phyloP scores from a whole-genome alignment of 1,140 invertebrate species.

The Drosophila orena region DNA sequence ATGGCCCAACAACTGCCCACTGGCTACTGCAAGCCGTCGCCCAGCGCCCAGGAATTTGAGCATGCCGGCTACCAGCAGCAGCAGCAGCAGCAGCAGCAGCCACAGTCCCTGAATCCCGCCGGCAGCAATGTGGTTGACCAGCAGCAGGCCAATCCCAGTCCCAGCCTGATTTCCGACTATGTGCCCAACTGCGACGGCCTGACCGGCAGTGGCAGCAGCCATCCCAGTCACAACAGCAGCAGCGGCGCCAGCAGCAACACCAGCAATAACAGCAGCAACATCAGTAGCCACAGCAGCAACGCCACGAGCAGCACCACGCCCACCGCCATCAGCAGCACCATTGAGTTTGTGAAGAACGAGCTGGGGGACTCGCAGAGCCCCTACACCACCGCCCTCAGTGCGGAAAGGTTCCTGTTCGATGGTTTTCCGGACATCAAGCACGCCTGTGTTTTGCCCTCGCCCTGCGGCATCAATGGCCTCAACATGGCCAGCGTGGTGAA shows the following conservation, averaged over 20 bases:
- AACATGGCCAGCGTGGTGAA: slow-evolving; percentile 51
- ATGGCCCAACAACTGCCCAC: slow-evolving; percentile 70
- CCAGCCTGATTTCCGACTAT: slow-evolving; percentile 58
- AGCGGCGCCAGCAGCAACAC: slow-evolving; percentile 12
- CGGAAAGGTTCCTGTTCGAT: slow-evolving; percentile 78
- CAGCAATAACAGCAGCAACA: slow-evolving; percentile 14
- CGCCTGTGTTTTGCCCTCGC: slow-evolving; percentile 61
- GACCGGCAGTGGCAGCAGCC: slow-evolving; percentile 28
- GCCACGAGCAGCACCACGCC: slow-evolving; percentile 19
- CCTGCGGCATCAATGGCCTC: slow-evolving; percentile 31
- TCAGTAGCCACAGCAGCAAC: slow-evolving; percentile 13
- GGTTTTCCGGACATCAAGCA: slow-evolving; percentile 83
- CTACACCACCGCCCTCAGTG: slow-evolving; percentile 79
- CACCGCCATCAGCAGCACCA: slow-evolving; percentile 67
- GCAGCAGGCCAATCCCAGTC: slow-evolving; percentile 32
- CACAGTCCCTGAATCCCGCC: slow-evolving; percentile 46
- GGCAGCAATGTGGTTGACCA: slow-evolving; percentile 50
- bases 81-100: slow-evolving; percentile 51
- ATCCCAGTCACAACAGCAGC: slow-evolving; percentile 22
- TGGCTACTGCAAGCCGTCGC: slow-evolving; percentile 82
- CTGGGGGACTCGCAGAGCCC: slow-evolving; percentile 80
- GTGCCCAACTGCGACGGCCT: slow-evolving; percentile 70
- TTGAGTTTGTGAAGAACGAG: slow-evolving; percentile 83
- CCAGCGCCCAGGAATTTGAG: slow-evolving; percentile 76
- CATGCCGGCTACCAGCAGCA: slow-evolving; percentile 72